Evolutionary conservation across 2,888 invertebrate species (phyloP), one percentile per base, ranked within the genome.

Genomic region (Perizoma affinitatum): DNA sequence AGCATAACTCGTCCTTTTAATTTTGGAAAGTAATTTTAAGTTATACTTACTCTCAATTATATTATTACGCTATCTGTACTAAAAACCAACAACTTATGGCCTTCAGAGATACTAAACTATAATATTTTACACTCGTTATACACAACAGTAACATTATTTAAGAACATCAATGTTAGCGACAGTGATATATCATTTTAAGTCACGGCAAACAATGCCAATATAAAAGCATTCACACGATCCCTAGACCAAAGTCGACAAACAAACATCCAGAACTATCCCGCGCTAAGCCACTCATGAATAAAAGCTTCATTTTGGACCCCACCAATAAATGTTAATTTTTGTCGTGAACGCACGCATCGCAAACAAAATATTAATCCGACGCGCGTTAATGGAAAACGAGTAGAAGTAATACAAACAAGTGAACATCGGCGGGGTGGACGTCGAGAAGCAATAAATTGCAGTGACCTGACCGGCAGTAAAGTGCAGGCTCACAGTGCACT

Each of bases 321-420:
- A 86, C 83, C 87, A 83, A 90, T 90, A 90, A 91, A 92, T 90
- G 91, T 89, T 90, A 91, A 91, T 90, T 92, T 88, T 88, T 82
- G 87, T 89, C 88, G 87, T 81, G 83, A 86, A 82, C 88, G 79
- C 86, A 87, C 87, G 87, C 88, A 85, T 86, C 80, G 88, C 88
- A 88, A 90, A 89, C 90, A 89, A 85, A 91, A 90, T 90, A 90
- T 90, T 91, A 92, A 90, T 90, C 90, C 88, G 78, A 72, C 78
- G 82, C 79, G 87, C 89, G 90, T 85, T 91, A 91, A 92, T 92
- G 90, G 90, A 88, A 88, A 90, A 86, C 84, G 88, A 87, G 87
- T 87, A 85, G 87, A 86, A 84, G 84, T 80, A 84, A 87, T 78
- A 85, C 87, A 89, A 87, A 89, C 87, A 88, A 87, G 86, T 84